Conservation (phyloP, 2,888 invertebrate species). For the Scrobipalpa atriplicella region DNA sequence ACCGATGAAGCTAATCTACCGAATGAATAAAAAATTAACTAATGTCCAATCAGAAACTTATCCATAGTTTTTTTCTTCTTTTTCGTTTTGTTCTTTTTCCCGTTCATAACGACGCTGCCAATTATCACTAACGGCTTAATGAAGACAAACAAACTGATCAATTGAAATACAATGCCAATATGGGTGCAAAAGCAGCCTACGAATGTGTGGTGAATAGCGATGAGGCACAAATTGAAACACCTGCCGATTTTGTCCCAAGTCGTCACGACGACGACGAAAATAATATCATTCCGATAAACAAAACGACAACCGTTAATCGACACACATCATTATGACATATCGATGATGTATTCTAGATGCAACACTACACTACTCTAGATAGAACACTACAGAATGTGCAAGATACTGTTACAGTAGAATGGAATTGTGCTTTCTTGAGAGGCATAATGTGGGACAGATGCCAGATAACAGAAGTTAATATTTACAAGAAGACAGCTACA, state of each 20-base stretch:
- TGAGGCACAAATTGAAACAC: conserved; percentile 52
- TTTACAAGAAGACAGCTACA: too few species aligned
- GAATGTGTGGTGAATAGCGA: conserved; percentile 42
- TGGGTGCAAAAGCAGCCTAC: not conserved
- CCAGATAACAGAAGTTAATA: too few species aligned
- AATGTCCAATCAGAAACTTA: too few species aligned
- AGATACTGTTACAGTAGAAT: too few species aligned
- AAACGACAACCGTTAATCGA: conserved; percentile 62
- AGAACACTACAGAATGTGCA: too few species aligned
- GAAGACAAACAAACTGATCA: conserved; percentile 5
- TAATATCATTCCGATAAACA: conserved; percentile 62
- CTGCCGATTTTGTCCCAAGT: conserved; percentile 61
- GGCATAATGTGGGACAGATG: too few species aligned
- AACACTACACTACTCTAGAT: too few species aligned
- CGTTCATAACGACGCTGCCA: conserved; percentile 3
- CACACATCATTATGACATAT: conserved; percentile 39
- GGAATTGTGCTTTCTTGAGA: too few species aligned
- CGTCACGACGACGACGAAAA: conserved; percentile 59
- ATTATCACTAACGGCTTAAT: not conserved
- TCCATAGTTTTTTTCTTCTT: too few species aligned
- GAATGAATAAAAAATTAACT: too few species aligned
- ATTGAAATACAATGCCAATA: conserved; percentile 8
- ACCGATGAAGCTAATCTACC: too few species aligned
- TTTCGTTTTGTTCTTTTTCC: conserved; percentile 1
- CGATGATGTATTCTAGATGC: not conserved